phyloP scores from a whole-genome alignment of 37 sponge, comb jelly and placozoan species.

The Cladorhizidae sp. region DNA sequence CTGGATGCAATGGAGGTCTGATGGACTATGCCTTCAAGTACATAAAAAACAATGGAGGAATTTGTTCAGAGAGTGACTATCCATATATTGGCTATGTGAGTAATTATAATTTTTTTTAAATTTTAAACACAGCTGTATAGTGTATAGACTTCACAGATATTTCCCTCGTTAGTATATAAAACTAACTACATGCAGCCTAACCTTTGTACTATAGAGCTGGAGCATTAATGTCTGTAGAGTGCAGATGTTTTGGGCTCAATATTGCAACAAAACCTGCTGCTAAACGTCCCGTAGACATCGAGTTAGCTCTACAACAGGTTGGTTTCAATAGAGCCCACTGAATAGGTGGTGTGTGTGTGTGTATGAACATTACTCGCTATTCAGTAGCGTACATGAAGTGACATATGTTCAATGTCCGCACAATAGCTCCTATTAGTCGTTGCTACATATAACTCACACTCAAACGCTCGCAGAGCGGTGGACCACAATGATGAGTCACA shows the following conservation, averaged over 20 bases:
- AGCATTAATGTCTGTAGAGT: background rate
- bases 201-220: background rate
- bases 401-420: background rate
- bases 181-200: background rate
- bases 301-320: background rate
- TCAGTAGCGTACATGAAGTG: background rate
- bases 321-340: constrained; percentile 3
- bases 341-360: background rate
- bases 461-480: too few species aligned
- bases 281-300: too few species aligned
- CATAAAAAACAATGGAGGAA: constrained; percentile 70
- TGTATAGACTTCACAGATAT: too few species aligned
- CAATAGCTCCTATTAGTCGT: background rate
- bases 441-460: too few species aligned
- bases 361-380: background rate
- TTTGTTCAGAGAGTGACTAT: constrained; percentile 79
- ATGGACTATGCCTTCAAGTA: constrained; percentile 87
- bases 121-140: background rate
- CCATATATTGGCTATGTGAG: constrained; percentile 87
- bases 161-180: background rate
- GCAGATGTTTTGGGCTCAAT: background rate
- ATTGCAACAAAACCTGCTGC: background rate
- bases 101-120: background rate
- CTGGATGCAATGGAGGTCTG: constrained; percentile 87
- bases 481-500: too few species aligned